Base-by-base conservation (phyloP, 2,113 vertebrate genomes). In the Ceyx margarethae region DNA sequence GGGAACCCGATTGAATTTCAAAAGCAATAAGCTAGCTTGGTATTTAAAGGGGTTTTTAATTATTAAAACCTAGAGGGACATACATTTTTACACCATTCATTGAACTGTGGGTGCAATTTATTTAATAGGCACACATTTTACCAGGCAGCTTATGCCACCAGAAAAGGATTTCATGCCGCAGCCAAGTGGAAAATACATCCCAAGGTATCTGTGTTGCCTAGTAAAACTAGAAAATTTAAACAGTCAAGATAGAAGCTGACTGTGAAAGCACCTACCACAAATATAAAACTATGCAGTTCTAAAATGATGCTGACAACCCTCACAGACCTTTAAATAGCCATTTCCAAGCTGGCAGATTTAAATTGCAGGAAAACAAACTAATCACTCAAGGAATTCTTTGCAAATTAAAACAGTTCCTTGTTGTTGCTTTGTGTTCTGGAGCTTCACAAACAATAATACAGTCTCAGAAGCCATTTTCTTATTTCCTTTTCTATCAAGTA, bases 161-260 rank as follows among this genome's bases (percentile, higher is more conserved):
- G 71, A 43, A 96, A 91, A 92, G 81, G 78, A 89, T 94, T 95
- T 94, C 92, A 92, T 92, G 75, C 84, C 84, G 85, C 94, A 95
- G 89, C 75, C 96, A 96, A 96, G 87, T 93, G 75, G 91, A 96
- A 96, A 95, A 96, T 96, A 90, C 85, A 87, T 89, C 92, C 95
- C 84, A 93, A 89, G 92, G 91, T 96, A 77, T 94, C 81, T 67
- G 61, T 82, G 81, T 82, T 95, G 89, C 93, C 20, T 87, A 48
- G 89, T 91, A 92, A 93, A 92, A 81, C 64, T 50, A 65, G 35
- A 82, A 94, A 79, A 92, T 91, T 94, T 94, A 90, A 95, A 60
- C 68, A 92, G 87, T 79, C n/a, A 14, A 86, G 94, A 72, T 94
- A 88, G 28, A 85, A 87, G 81, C 92, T 94, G 92, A 74, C 85